phyloP scores from a whole-genome alignment of 23 tunicate species.

The Phallusia fumigata region DNA sequence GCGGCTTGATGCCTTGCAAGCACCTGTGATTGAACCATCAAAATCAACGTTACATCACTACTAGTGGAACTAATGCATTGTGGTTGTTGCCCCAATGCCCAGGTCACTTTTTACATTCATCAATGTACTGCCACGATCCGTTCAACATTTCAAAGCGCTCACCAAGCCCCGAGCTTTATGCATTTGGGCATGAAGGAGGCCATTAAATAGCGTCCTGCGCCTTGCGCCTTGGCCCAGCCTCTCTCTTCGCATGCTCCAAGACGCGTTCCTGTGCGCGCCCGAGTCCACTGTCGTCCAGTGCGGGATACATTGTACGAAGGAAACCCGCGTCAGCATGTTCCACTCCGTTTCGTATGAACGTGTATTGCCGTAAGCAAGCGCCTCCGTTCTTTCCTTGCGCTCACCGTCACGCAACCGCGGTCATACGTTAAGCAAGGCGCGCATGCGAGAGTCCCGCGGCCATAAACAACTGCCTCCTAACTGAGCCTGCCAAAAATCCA shows the following conservation, averaged over 20 bases:
- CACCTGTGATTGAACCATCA: not conserved
- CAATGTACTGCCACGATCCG: not conserved
- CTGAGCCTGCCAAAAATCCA: no score
- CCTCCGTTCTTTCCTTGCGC: not conserved
- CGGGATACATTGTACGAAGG: not conserved
- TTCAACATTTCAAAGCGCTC: not conserved
- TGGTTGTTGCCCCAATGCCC: no score
- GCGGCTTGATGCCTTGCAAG: not conserved
- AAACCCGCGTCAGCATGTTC: constrained; percentile 10
- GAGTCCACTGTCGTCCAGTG: not conserved
- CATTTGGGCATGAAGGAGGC: constrained; percentile 11
- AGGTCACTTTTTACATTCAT: not conserved
- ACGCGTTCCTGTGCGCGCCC: not conserved
- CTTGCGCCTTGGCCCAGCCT: not conserved
- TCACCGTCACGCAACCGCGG: not conserved
- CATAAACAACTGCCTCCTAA: no score
- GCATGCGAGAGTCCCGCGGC: not conserved
- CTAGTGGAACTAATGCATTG: no score
- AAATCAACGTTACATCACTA: no score
- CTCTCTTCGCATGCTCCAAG: not conserved
- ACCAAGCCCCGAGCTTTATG: not conserved
- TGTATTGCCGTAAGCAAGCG: constrained; percentile 22
- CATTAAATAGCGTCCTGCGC: not conserved
- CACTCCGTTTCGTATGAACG: constrained; percentile 13
- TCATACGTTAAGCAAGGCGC: not conserved